Base-by-base conservation (phyloP, 1,140 invertebrate species). In the Neotoxoptera formosana region DNA sequence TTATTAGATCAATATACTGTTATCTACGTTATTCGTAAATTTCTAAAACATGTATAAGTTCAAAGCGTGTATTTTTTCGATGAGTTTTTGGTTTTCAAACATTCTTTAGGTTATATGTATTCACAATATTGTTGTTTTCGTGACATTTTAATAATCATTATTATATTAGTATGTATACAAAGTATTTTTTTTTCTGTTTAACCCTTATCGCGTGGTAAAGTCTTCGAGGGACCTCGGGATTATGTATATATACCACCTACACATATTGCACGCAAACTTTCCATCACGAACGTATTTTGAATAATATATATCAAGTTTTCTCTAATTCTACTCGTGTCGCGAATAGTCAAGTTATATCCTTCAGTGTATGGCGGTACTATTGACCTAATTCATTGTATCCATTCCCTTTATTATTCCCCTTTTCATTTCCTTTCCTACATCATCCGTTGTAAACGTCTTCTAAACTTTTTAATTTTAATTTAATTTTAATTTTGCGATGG, bases 241-340 rank as follows among this genome's bases (percentile, higher is more conserved):
- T 86, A 53, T 93, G 20, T 91, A 34, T 76, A 34, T 76, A 76
- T 45, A 90, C 14, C n/a, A 47, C 17, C 23, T 83, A 92, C 11
- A 92, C 17, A 83, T 25, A 53, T 36, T 51, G 36, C 81, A 93
- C 91, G 91, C 91, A 34, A 93, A 93, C 81, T 93, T 84, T 84
- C 67, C 91, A 93, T 93, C 91, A 93, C 76, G 91, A 93, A 93
- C 91, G 36, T 93, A 93, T 93, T 93, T 93, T 93, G 91, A 86
- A 93, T 93, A 93, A 45, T 90, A 90, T 90, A 90, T 53, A 91
- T 76, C 81, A 92, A 92, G 81, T 93, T 93, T 90, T 36, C 41
- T 84, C 81, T 93, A 53, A 93, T 84, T 93, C 48, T 53, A 93
- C 91, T 93, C 34, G 81, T 84, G 91, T 92, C 25, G 60, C 56